Evolutionary conservation across 2,888 invertebrate species (phyloP).

Genomic region (Drosophila vallismaia): DNA sequence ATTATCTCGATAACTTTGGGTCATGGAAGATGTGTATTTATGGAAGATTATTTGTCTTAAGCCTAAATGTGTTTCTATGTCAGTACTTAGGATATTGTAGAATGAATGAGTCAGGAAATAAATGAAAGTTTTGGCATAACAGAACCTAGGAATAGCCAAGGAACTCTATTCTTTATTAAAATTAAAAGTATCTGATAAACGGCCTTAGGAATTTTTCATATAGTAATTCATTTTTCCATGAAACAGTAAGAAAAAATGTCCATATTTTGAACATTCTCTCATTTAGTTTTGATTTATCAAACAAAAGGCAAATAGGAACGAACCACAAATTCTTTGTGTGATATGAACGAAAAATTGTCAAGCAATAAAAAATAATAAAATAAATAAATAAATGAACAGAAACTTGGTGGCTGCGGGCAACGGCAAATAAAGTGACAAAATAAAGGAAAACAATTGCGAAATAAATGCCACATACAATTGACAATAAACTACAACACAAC

Average conservation of each 20-base stretch:
- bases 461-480: conserved; percentile 78
- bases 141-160: no score
- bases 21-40: background rate
- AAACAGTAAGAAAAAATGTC: no score
- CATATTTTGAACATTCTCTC: no score
- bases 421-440: conserved; percentile 46
- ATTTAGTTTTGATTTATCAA: conserved; percentile 2
- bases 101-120: no score
- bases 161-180: no score
- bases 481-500: conserved; percentile 63
- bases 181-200: no score
- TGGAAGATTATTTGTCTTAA: no score
- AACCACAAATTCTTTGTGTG: conserved; percentile 9
- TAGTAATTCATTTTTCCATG: no score
- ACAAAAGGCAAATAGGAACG: conserved; percentile 1
- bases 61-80: no score
- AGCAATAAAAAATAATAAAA: conserved; percentile 72
- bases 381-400: conserved; percentile 58
- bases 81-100: no score
- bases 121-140: no score
- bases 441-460: conserved; percentile 65
- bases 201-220: no score
- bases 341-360: conserved; percentile 42
- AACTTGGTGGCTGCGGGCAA: conserved; percentile 12
- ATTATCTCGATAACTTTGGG: conserved; percentile 18